Conservation (phyloP, 2,113 vertebrate genomes). For the Chinchilla lanigera region DNA sequence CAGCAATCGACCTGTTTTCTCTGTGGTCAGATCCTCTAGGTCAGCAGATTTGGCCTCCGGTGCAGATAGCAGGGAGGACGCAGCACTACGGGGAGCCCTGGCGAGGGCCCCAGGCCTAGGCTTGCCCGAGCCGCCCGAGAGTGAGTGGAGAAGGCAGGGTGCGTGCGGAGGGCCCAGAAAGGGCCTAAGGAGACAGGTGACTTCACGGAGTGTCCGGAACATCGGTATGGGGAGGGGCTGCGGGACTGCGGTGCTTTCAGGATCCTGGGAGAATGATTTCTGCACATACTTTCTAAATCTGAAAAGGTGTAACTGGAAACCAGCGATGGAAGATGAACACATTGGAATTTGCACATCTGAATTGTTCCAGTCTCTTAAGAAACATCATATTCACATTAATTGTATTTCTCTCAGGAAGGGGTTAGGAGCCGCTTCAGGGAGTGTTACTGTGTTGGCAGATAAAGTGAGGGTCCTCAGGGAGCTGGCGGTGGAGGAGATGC, state of each 20-base stretch:
- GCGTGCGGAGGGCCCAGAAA: not conserved
- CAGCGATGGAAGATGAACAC: not conserved
- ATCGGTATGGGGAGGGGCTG: not conserved
- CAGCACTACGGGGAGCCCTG: not conserved
- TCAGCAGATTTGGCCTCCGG: conserved; percentile 65
- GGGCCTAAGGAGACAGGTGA: not conserved
- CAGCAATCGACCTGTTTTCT: conserved; percentile 63
- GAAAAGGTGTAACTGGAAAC: not conserved
- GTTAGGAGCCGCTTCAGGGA: not conserved
- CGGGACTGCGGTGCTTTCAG: not conserved
- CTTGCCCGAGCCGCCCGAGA: not conserved
- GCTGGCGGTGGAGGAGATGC: not conserved
- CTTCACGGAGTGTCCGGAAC: not conserved
- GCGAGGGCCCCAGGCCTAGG: too few relatives aligned
- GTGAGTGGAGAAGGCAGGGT: not conserved
- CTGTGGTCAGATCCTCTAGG: not conserved
- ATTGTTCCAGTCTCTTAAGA: not conserved
- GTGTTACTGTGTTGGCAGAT: not conserved
- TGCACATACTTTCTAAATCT: not conserved
- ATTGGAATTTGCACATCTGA: not conserved
- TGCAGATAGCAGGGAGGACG: not conserved
- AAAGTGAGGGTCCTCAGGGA: not conserved
- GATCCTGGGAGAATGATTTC: not conserved
- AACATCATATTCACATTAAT: not conserved
- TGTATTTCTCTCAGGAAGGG: not conserved